These are phyloP conservation scores for Danaus chrysippus DNA, from an alignment of 2,888 invertebrate species.

Conservation along the genomic window DNA sequence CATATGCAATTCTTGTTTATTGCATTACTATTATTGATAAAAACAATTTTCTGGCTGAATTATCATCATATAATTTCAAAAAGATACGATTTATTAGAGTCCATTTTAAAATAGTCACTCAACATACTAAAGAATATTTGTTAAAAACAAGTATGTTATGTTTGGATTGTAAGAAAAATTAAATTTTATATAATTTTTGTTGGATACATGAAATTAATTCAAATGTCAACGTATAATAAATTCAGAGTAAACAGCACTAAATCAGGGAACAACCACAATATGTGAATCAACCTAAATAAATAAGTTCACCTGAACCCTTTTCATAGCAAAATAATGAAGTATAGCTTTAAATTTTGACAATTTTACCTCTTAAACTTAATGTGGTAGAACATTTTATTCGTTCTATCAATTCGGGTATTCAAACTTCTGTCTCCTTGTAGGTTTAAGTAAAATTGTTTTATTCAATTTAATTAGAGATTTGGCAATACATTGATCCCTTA, in stretches of 20 bases:
- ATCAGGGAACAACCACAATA: constrained; percentile 1
- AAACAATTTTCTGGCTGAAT: too few species aligned
- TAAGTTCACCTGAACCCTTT: constrained; percentile 15
- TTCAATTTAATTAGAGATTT: too few species aligned
- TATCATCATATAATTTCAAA: too few species aligned
- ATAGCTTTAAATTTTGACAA: not conserved
- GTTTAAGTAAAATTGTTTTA: too few species aligned
- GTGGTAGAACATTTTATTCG: too few species aligned
- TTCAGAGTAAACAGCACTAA: not conserved
- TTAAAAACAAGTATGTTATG: too few species aligned
- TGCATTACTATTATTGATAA: not conserved
- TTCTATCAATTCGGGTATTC: too few species aligned
- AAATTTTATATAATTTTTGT: not conserved
- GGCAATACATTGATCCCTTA: too few species aligned
- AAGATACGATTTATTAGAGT: too few species aligned
- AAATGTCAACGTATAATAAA: constrained; percentile 4
- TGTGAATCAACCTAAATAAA: constrained; percentile 15
- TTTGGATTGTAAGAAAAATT: not conserved
- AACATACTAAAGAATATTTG: too few species aligned
- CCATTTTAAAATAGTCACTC: too few species aligned
- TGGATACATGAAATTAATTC: not conserved
- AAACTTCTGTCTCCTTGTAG: too few species aligned
- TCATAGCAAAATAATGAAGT: constrained; percentile 8
- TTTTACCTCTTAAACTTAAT: not conserved
- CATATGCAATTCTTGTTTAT: constrained; percentile 7